A percentile compares a stretch with the other conserved stretches of the same genome.
Evolutionary conservation across 2,888 invertebrate species (phyloP).

Genomic region (Philonicus albiceps): DNA sequence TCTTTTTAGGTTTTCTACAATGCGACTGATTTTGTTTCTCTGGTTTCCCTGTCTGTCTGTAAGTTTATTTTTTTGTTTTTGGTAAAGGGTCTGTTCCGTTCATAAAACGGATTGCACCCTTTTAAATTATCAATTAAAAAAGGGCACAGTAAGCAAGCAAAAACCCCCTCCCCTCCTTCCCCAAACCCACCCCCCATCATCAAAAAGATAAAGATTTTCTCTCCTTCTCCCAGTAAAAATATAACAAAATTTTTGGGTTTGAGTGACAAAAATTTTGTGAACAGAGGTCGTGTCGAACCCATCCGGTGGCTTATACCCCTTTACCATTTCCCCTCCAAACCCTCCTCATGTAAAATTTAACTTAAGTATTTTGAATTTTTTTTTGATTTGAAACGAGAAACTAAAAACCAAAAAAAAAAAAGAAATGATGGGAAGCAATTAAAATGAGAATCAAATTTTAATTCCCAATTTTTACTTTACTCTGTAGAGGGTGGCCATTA

Average conservation of each 20-base stretch:
- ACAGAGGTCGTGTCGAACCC: neutral
- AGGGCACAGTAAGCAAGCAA: conserved; percentile 24
- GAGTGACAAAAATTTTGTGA: neutral
- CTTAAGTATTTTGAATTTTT: too few relatives aligned
- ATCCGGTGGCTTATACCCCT: neutral
- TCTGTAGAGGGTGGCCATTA: neutral
- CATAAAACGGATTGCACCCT: conserved; percentile 20
- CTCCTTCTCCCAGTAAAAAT: neutral
- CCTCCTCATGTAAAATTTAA: too few relatives aligned
- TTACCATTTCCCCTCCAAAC: too few relatives aligned
- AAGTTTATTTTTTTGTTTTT: neutral
- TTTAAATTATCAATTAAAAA: conserved; percentile 41
- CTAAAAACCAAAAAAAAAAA: too few relatives aligned
- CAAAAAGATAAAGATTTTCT: conserved; percentile 13
- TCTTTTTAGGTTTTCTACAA: too few relatives aligned
- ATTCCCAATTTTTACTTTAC: neutral
- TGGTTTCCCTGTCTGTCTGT: neutral
- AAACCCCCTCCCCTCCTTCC: too few relatives aligned
- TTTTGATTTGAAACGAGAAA: too few relatives aligned
- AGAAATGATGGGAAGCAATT: conserved; percentile 4
- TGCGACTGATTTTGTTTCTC: too few relatives aligned
- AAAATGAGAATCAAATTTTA: neutral
- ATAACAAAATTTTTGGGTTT: neutral
- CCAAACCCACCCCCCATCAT: too few relatives aligned
- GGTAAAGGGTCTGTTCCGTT: neutral